Percentiles rank a stretch among this genome's conserved stretches.
Conservation (phyloP, 2,797 vertebrate species). For the Manis crassicaudata region DNA sequence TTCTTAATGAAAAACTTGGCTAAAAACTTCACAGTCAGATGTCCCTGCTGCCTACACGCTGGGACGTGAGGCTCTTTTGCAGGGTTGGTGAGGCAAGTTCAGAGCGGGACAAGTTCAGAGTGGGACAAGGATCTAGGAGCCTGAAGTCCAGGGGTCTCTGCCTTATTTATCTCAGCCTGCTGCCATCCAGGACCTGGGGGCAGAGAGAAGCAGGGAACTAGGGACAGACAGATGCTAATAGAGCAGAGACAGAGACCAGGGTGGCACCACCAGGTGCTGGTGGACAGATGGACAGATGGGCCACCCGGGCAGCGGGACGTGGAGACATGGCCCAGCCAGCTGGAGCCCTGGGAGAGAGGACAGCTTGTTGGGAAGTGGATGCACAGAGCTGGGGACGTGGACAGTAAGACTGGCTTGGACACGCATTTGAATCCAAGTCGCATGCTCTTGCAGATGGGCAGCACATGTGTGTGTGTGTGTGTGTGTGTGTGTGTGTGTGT, state of each 20-base stretch:
- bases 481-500: background rate
- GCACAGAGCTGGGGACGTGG: background rate
- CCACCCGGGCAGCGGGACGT: background rate
- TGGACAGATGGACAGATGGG: background rate
- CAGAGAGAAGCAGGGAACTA: background rate
- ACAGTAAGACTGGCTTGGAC: background rate
- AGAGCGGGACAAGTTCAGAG: background rate
- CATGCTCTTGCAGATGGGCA: background rate
- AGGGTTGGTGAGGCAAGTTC: background rate
- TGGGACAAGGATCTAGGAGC: background rate
- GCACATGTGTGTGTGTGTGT: background rate
- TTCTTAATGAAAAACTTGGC: slow-evolving; percentile 68
- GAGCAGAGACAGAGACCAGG: background rate
- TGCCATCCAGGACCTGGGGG: background rate
- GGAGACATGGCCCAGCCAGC: background rate
- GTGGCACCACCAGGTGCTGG: background rate
- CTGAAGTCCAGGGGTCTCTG: background rate
- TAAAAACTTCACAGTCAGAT: slow-evolving; percentile 62
- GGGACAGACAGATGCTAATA: background rate
- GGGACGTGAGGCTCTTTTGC: background rate
- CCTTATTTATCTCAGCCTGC: background rate
- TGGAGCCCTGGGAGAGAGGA: background rate
- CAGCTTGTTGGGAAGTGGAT: background rate
- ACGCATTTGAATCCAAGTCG: background rate
- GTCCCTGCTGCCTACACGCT: slow-evolving; percentile 42